Evolutionary conservation across 2,113 vertebrate species (phyloP), one percentile per base, ranked within the genome.

Genomic region (Pyxicephalus adspersus): DNA sequence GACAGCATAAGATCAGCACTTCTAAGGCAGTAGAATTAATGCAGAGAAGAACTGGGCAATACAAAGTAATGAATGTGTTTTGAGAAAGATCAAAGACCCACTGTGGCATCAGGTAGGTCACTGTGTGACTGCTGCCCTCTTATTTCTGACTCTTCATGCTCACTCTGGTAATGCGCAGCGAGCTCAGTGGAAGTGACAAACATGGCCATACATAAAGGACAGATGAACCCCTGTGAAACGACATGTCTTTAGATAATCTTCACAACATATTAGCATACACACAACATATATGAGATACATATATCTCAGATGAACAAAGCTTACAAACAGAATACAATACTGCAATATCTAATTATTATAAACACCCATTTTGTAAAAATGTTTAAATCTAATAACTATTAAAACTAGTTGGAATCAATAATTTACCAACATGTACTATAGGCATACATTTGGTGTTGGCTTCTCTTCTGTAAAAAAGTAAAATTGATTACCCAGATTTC

Each of bases 181-280:
- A 95, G 89, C 87, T 86, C 88, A 90, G 85, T 84, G 84, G 92
- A 83, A 86, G 88, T 90, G 86, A 90, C 6, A 90, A 72, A 94
- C 85, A 89, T 86, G 91, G 89, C 89, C 92, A 95, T 91, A 86
- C 91, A 94, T 4, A 92, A 85, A 22, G 92, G 93, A 88, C 92
- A 94, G 92, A 92, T 93, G 90, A 95, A 94, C 81, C 92, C 92
- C 91, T 94, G 92, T 83, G 87, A 90, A 93, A 92, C 34, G 84
- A 87, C 80, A 88, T 84, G 38, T 75, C 84, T 51, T 91, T 82
- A 90, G 75, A 87, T 83, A 68, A 54, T 34, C 60, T 23, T 7
- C 29, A 23, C 50, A 58, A 60, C 25, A 34, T 22, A 7, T 20
- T 25, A 55, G 22, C n/a, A 26, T 54, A 13, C 11, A 54, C 23